Conservation (phyloP, 2,888 invertebrate genomes). For the Scelioninae gen. 1 region DNA sequence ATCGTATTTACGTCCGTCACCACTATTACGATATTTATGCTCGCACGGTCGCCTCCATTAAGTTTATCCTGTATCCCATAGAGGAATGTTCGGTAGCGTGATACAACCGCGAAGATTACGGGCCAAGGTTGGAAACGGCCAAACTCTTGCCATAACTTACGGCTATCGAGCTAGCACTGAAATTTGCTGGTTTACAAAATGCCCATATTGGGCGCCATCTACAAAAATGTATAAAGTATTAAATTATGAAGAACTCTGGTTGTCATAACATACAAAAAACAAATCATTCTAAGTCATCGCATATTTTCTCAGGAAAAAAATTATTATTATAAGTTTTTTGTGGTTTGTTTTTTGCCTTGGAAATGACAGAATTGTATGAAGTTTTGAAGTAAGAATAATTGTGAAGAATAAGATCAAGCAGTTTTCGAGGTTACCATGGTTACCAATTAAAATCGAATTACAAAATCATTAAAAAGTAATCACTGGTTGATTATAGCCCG, state of each 20-base stretch:
- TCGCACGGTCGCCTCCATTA: constrained; percentile 22
- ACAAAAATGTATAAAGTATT: constrained; percentile 3
- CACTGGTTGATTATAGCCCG: constrained; percentile 7
- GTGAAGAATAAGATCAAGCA: too few relatives aligned
- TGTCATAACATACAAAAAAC: too few relatives aligned
- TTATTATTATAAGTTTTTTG: too few relatives aligned
- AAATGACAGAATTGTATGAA: too few relatives aligned
- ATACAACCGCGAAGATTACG: constrained; percentile 54
- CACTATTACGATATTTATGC: constrained; percentile 27
- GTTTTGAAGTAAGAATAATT: too few relatives aligned
- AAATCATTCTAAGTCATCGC: too few relatives aligned
- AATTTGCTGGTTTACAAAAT: constrained; percentile 34
- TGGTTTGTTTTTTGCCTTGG: too few relatives aligned
- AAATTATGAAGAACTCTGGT: neutral
- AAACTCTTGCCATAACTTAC: constrained; percentile 54
- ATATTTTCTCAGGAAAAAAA: too few relatives aligned
- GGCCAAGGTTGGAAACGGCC: constrained; percentile 37
- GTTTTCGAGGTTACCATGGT: neutral
- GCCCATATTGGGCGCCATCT: neutral
- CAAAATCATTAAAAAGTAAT: constrained; percentile 36
- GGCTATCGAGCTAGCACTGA: constrained; percentile 41
- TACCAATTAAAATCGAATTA: constrained; percentile 38
- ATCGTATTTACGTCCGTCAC: constrained; percentile 41
- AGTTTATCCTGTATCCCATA: constrained; percentile 36
- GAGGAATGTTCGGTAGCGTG: constrained; percentile 45